Evolutionary conservation across 2,888 invertebrate genomes (phyloP).

Genomic region (Chrysina gloriosa): DNA sequence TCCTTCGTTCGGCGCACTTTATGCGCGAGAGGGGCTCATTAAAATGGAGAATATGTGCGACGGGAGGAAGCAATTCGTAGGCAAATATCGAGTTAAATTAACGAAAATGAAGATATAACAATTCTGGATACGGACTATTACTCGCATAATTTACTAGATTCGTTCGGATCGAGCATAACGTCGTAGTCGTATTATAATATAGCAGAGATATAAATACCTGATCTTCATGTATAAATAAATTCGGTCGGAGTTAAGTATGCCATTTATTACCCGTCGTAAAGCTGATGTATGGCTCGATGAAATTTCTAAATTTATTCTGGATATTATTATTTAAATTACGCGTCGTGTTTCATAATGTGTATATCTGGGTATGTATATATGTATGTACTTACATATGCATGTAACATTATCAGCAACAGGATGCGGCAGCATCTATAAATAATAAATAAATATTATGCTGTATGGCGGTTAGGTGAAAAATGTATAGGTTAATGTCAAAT

Average conservation of each 20-base stretch:
- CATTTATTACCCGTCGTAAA: not conserved
- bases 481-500: too few relatives aligned
- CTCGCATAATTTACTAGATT: not conserved
- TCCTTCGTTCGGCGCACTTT: conserved; percentile 1
- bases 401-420: too few relatives aligned
- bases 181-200: not conserved
- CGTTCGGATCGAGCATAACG: not conserved
- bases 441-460: too few relatives aligned
- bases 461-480: too few relatives aligned
- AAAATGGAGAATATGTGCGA: conserved; percentile 20
- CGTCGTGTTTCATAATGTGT: not conserved
- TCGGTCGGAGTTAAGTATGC: conserved; percentile 2
- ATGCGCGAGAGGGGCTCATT: conserved; percentile 3
- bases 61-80: conserved; percentile 31
- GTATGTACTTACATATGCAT: too few relatives aligned
- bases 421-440: too few relatives aligned
- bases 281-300: conserved; percentile 2
- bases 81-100: conserved; percentile 21
- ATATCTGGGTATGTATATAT: too few relatives aligned
- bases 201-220: not conserved
- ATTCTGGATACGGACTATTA: conserved; percentile 19
- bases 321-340: conserved; percentile 1
- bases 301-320: conserved; percentile 2
- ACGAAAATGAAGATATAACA: conserved; percentile 31
- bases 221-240: not conserved